These are phyloP conservation scores for Chaetodon trifasciatus DNA, from an alignment of 2,797 vertebrate species.

Conservation along the genomic window DNA sequence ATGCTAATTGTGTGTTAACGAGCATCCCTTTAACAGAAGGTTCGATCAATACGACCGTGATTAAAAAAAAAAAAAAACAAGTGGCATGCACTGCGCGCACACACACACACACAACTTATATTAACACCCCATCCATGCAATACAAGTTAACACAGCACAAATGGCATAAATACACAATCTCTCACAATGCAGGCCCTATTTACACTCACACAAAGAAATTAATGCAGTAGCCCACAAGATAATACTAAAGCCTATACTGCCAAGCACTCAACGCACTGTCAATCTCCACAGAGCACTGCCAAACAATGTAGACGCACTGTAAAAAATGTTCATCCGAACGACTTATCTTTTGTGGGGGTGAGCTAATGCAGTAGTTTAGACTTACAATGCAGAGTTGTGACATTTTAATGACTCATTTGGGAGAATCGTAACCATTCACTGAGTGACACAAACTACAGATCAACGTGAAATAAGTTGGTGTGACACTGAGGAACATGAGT, in stretches of 20 bases:
- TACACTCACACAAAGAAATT: slow-evolving; percentile 44
- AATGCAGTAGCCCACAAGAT: slow-evolving; percentile 71
- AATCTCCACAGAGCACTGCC: slow-evolving; percentile 80
- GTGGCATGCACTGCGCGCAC: slow-evolving; percentile 73
- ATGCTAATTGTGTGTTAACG: slow-evolving; percentile 86
- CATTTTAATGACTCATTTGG: slow-evolving; percentile 53
- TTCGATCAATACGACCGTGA: slow-evolving; percentile 82
- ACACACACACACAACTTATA: slow-evolving; percentile 38
- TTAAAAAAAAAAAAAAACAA: slow-evolving; percentile 68
- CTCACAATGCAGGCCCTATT: slow-evolving; percentile 57
- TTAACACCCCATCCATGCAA: slow-evolving; percentile 38
- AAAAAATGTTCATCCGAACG: slow-evolving; percentile 53
- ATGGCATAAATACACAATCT: slow-evolving; percentile 49
- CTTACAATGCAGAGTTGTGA: slow-evolving; percentile 55
- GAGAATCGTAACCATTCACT: slow-evolving; percentile 38
- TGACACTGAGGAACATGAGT: slow-evolving; percentile 40
- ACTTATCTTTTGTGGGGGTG: slow-evolving; percentile 50
- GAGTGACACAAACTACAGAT: slow-evolving; percentile 48
- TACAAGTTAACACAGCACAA: slow-evolving; percentile 64
- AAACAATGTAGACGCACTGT: slow-evolving; percentile 74
- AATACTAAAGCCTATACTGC: slow-evolving; percentile 81
- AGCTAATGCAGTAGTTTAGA: slow-evolving; percentile 60
- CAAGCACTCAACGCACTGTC: slow-evolving; percentile 82
- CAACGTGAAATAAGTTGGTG: slow-evolving; percentile 34
- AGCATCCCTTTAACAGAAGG: slow-evolving; percentile 89